Percentiles rank a stretch among this genome's conserved stretches.
These are phyloP conservation scores for Chaetura pelagica DNA, from an alignment of 2,113 vertebrate genomes.

Conservation along the genomic window DNA sequence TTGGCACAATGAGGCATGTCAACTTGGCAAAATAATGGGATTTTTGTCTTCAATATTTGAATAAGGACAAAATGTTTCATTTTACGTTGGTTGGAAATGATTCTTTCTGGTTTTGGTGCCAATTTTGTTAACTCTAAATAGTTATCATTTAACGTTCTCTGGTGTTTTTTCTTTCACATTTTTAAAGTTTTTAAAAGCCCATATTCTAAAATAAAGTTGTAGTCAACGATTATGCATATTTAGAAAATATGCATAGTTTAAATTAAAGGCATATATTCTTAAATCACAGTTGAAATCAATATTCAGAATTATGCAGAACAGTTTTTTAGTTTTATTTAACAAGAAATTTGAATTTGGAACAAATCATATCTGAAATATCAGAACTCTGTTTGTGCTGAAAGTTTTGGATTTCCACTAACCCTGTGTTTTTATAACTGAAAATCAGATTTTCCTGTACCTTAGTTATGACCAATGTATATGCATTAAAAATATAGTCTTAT, in stretches of 20 bases:
- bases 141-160: not conserved
- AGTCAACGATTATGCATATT: not conserved
- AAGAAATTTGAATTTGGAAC: not conserved
- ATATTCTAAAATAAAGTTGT: not conserved
- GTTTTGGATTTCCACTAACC: not conserved
- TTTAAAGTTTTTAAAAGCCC: not conserved
- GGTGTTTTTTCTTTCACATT: not conserved
- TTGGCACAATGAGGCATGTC: not conserved
- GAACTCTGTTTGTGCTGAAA: not conserved
- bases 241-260: not conserved
- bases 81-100: not conserved
- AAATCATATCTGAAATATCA: not conserved
- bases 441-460: not conserved
- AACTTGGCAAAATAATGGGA: not conserved
- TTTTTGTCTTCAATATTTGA: not conserved
- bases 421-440: not conserved
- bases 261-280: not conserved
- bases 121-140: not conserved
- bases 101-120: not conserved
- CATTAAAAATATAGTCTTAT: not conserved
- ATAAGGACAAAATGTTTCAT: not conserved
- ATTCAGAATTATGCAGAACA: not conserved
- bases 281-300: not conserved
- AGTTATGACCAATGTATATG: not conserved
- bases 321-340: not conserved